Evolutionary conservation across 2,888 invertebrate species (phyloP).

Genomic region (Tinea semifulvella): DNA sequence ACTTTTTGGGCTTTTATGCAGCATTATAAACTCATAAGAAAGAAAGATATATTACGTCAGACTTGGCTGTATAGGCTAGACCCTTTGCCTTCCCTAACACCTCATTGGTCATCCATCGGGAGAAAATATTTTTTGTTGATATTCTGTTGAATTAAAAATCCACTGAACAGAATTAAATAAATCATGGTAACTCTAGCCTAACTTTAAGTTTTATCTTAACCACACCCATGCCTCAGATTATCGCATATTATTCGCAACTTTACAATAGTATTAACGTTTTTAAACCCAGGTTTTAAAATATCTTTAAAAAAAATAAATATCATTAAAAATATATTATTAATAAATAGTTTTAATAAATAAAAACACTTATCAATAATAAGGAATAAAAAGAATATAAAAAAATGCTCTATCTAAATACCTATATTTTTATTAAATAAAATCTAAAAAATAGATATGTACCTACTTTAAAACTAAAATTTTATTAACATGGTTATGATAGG

Average conservation of each 20-base stretch:
- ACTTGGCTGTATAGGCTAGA: no score
- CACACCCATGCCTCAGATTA: conserved; percentile 2
- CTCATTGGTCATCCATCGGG: no score
- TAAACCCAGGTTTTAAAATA: background rate
- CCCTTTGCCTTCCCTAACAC: no score
- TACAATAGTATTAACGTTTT: background rate
- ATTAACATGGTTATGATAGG: conserved; percentile 15
- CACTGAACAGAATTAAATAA: no score
- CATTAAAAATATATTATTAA: background rate
- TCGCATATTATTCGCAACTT: conserved; percentile 9
- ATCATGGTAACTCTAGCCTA: background rate
- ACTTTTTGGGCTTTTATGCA: no score
- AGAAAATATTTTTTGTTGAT: no score
- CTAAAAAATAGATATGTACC: background rate
- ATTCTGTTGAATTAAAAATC: no score
- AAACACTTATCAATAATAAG: background rate
- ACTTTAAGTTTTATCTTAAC: conserved; percentile 3
- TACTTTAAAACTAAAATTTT: background rate
- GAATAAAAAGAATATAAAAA: background rate
- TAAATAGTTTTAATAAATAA: no score
- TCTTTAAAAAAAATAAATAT: background rate
- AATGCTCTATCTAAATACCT: no score
- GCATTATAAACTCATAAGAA: no score
- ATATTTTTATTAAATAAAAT: background rate
- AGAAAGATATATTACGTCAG: no score